These are phyloP conservation scores for Hemiscyllium ocellatum DNA, from an alignment of 2,113 vertebrate genomes.

Conservation along the genomic window DNA sequence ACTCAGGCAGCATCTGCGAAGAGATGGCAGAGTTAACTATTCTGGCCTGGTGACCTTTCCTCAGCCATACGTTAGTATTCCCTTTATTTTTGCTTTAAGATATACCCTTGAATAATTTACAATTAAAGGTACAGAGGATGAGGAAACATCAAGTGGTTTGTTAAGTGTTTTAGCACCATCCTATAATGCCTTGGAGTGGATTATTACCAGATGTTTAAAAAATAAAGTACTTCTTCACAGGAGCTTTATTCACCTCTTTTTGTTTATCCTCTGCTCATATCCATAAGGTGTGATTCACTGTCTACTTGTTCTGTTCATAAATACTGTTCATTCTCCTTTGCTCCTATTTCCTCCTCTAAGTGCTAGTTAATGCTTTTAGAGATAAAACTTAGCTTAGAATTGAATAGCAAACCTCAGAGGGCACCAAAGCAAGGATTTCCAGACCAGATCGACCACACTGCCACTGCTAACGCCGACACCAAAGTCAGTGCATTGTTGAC, in stretches of 20 bases:
- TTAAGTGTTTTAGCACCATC: background rate
- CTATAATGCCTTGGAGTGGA: background rate
- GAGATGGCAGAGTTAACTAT: too few relatives aligned
- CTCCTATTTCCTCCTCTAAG: background rate
- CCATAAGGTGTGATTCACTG: background rate
- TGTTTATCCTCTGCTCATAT: background rate
- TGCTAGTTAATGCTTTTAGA: background rate
- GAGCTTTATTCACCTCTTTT: background rate
- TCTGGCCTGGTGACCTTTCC: too few relatives aligned
- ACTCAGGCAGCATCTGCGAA: too few relatives aligned
- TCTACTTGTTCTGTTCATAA: background rate
- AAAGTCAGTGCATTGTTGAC: too few relatives aligned
- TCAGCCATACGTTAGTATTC: background rate
- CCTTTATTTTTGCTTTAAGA: background rate
- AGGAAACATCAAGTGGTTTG: slow-evolving; percentile 1
- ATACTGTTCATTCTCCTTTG: background rate
- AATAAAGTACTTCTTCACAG: background rate
- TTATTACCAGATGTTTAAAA: background rate
- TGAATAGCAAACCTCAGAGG: too few relatives aligned
- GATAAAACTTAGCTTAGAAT: background rate
- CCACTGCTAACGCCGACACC: too few relatives aligned
- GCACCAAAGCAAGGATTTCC: too few relatives aligned
- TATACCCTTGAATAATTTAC: background rate
- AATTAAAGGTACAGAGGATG: background rate
- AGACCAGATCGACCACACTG: too few relatives aligned